Base-by-base conservation (phyloP, 2,113 vertebrate species). In the Oncorhynchus clarkii region DNA sequence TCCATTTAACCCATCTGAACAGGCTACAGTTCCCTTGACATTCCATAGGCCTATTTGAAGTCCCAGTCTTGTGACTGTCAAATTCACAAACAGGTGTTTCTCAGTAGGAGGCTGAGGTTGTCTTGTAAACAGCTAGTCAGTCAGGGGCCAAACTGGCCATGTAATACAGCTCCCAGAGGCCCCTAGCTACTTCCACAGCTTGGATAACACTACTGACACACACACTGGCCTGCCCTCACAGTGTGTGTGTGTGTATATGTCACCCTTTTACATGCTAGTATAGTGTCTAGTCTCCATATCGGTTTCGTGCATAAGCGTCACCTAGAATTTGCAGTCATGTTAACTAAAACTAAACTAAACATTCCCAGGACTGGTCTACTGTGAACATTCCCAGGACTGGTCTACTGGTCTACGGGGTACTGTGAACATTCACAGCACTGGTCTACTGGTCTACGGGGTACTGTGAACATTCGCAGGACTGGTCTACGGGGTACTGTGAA, bases 61-160 rank as follows among this genome's bases (percentile, higher is more conserved):
- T 45, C 9, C 39, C 39, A 2, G 39, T 2, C 39, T 45, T 45
- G 39, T 45, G 39, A 45, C 39, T 1, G 39, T 45, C 3, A 16
- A 6, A 39, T 18, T 69, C 16, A 18, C 60, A 31, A 72, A 72
- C 27, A 22, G 69, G 49, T 16, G 49, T 26, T 29, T 73, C 29
- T 39, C 49, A 31, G 70, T 12, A 18, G 1, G 22, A 22, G 31
- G 29, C 14, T 45, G 51, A 54, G 3, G 24, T 22, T 20, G 20
- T 73, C 72, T 59, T 71, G 34, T 64, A 64, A 73, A 73, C 57
- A 73, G 51, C 5, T 45, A 73, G 54, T 72, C 24, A 31, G 27
- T 72, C 20, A 29, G 57, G 39, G 16, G 57, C 51, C 51, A 54
- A 18, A 13, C 51, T 13, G 22, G 39, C 68, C n/a, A 70, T 70